Conservation (phyloP, 2,113 vertebrate genomes). For the Blennius ocellaris region DNA sequence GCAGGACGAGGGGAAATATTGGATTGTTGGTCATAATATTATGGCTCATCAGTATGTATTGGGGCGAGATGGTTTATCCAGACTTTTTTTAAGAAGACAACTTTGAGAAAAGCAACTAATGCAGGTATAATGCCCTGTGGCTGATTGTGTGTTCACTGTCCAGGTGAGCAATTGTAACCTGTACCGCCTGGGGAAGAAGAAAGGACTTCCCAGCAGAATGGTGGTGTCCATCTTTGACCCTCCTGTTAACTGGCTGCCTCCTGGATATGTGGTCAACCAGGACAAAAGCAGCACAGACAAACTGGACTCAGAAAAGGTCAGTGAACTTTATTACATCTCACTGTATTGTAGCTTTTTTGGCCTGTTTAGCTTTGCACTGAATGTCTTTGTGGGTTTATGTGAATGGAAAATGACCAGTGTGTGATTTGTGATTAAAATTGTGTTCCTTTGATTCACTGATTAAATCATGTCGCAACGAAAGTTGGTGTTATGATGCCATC, state of each 20-base stretch:
- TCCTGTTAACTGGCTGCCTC: constrained; percentile 98
- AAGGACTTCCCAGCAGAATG: constrained; percentile 97
- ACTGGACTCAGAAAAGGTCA: constrained; percentile 93
- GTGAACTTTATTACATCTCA: constrained; percentile 44
- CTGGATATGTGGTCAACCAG: constrained; percentile 96
- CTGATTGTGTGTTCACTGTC: background rate
- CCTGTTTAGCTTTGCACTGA: background rate
- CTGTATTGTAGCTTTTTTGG: background rate
- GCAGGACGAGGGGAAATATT: too few species aligned
- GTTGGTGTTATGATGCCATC: background rate
- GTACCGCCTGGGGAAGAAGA: constrained; percentile 98
- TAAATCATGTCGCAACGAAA: too few species aligned
- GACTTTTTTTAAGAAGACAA: too few species aligned
- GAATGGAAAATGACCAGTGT: background rate
- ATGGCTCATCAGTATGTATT: too few species aligned
- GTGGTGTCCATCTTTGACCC: constrained; percentile 99
- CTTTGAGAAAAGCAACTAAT: too few species aligned
- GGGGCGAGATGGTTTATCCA: too few species aligned
- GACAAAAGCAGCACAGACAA: constrained; percentile 93
- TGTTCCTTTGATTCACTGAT: too few species aligned
- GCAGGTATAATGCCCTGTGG: constrained; percentile 81
- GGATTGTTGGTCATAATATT: too few species aligned
- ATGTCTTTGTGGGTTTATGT: background rate
- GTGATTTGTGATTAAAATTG: background rate
- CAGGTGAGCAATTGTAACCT: constrained; percentile 99